Conservation (phyloP, 2,797 vertebrate genomes). For the Lepilemur ruficaudatus region DNA sequence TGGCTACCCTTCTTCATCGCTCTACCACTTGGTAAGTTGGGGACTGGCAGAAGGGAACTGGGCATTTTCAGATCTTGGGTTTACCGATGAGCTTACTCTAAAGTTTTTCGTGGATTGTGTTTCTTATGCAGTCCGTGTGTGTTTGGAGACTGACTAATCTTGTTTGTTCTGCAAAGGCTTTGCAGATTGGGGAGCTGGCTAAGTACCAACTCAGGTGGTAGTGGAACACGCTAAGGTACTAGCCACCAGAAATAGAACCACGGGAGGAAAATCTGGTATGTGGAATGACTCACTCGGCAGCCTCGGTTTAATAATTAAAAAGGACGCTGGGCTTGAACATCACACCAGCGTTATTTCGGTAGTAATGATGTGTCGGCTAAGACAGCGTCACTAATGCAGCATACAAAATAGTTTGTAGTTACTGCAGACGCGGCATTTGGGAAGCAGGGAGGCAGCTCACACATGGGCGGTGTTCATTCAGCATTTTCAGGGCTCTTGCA, state of each 20-base stretch:
- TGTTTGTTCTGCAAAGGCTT: conserved; percentile 60
- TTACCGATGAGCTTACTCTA: not conserved
- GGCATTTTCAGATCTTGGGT: not conserved
- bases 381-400: conserved; percentile 72
- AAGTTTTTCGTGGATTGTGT: conserved; percentile 24
- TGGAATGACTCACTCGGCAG: conserved; percentile 65
- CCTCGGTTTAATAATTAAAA: conserved; percentile 72
- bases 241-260: conserved; percentile 69
- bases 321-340: conserved; percentile 65
- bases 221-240: conserved; percentile 37
- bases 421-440: conserved; percentile 63
- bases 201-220: conserved; percentile 55
- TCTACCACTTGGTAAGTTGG: conserved; percentile 92
- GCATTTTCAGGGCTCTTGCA: conserved; percentile 57
- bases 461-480: conserved; percentile 73
- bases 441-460: conserved; percentile 57
- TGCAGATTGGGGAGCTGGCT: conserved; percentile 64
- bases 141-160: conserved; percentile 31
- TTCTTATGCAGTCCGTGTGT: not conserved
- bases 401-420: conserved; percentile 78
- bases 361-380: conserved; percentile 64
- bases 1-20: conserved; percentile 97
- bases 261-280: conserved; percentile 39
- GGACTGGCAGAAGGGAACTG: not conserved
- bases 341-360: conserved; percentile 58